Base-by-base conservation (phyloP, 2,797 vertebrate species). In the Hoplostethus mediterraneus region DNA sequence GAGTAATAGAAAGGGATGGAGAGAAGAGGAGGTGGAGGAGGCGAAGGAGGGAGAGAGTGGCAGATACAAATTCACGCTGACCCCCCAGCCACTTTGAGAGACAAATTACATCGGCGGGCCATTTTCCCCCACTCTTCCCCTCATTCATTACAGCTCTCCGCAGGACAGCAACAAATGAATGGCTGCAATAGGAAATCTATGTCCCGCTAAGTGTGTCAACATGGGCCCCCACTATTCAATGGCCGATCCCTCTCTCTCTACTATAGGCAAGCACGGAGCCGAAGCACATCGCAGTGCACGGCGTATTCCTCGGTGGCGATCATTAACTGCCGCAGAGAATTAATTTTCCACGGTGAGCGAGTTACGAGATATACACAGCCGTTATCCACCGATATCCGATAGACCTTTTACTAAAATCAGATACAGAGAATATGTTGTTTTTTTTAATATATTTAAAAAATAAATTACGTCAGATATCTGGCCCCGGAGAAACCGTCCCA, bases 141-240 rank as follows among this genome's bases (percentile, higher is more conserved):
- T 86, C 61, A 73, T 86, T 87, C 75, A 80, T 87, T 83, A 79
- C 52, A 63, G 71, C 55, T 71, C 68, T 73, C 76, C 75, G 72
- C 74, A 71, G 69, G 81, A 84, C 59, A 76, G 71, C 63, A 73
- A 80, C 57, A 80, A 78, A 84, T 73, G 71, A 85, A 85, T 67
- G 80, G 72, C 63, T 65, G 70, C 73, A 82, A 64, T 47, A 79
- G 65, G 67, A 84, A 85, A 89, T 88, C 75, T 75, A 78, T 80
- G 80, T 80, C 67, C 31, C 48, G 57, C 69, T 81, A 82, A 83
- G 66, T 78, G 71, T 85, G 72, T 80, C 80, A 86, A 81, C 84
- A 83, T 71, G 61, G 28, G 54, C 31, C 53, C 63, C 31, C 54
- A 17, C 59, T 65, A 67, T 58, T 74, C 67, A 71, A 57, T 44